phyloP scores from a whole-genome alignment of 2,888 invertebrate genomes.

The Eugnorisma glareosa region DNA sequence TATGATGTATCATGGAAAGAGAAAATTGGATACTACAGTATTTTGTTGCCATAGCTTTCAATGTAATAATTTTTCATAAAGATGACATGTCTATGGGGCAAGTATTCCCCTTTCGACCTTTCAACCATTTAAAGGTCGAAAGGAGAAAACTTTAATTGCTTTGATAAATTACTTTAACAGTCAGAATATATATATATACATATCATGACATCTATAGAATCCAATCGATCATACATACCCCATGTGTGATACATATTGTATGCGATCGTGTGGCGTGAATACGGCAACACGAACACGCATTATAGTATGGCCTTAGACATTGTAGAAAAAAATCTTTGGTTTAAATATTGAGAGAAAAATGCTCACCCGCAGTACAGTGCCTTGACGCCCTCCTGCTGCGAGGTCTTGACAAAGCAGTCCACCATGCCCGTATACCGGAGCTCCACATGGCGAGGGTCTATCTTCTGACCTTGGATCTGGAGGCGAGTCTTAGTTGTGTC shows the following conservation, averaged over 20 bases:
- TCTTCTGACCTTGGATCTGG: conserved; percentile 97
- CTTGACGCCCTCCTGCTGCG: conserved; percentile 95
- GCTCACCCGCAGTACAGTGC: conserved; percentile 94
- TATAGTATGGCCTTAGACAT: background rate
- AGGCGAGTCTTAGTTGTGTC: conserved; percentile 98
- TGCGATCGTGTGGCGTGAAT: background rate
- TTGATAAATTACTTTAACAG: background rate
- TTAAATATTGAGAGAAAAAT: background rate
- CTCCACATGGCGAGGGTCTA: conserved; percentile 93
- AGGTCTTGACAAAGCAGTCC: conserved; percentile 96
- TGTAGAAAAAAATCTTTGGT: background rate
- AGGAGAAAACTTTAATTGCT: background rate
- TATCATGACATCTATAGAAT: background rate
- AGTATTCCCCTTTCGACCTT: too few relatives aligned
- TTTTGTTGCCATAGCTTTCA: background rate
- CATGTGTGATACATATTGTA: background rate
- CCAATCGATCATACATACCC: background rate
- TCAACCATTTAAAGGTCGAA: background rate
- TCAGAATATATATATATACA: background rate
- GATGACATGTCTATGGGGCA: background rate
- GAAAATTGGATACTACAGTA: background rate
- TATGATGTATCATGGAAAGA: background rate
- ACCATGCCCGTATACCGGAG: conserved; percentile 97
- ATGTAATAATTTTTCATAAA: background rate
- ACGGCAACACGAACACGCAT: background rate